These are phyloP conservation scores for Poeciliopsis turneri DNA, from an alignment of 2,797 vertebrate species.

Conservation along the genomic window DNA sequence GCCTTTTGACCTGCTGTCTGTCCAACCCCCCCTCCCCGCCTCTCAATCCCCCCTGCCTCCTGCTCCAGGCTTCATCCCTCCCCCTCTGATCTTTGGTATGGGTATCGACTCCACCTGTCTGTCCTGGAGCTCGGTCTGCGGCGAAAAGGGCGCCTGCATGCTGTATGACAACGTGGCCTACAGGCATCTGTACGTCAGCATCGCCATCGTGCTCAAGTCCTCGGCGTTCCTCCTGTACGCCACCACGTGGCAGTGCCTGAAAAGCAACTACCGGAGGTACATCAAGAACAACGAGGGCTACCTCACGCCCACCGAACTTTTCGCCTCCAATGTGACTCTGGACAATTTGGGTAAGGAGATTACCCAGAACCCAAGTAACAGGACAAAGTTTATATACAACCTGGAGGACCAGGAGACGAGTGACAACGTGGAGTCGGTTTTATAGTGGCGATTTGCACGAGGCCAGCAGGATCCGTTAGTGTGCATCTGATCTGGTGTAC, in stretches of 20 bases:
- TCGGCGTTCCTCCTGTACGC: conserved; percentile 94
- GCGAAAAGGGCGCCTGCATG: conserved; percentile 92
- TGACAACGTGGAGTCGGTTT: conserved; percentile 98
- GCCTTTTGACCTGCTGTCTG: conserved; percentile 51
- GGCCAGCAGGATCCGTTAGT: conserved; percentile 23
- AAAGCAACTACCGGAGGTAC: conserved; percentile 95
- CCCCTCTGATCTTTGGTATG: conserved; percentile 96
- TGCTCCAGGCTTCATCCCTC: conserved; percentile 93
- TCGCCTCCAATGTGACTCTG: conserved; percentile 95
- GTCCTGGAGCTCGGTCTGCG: conserved; percentile 96
- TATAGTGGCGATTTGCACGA: conserved; percentile 80
- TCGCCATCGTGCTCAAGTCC: conserved; percentile 94
- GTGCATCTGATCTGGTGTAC: conserved; percentile 11
- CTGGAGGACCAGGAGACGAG: conserved; percentile 94
- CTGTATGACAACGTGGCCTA: conserved; percentile 97
- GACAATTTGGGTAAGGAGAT: conserved; percentile 95
- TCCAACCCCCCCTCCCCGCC: background rate
- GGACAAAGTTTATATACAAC: conserved; percentile 99
- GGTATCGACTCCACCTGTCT: conserved; percentile 99
- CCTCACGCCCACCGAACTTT: conserved; percentile 94
- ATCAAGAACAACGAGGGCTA: conserved; percentile 96
- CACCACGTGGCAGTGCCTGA: conserved; percentile 96
- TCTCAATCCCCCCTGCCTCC: background rate
- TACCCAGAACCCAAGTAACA: conserved; percentile 84
- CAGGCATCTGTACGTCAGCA: conserved; percentile 94